These are phyloP conservation scores for Clitarchus hookeri DNA, from an alignment of 2,888 invertebrate genomes.

Conservation along the genomic window DNA sequence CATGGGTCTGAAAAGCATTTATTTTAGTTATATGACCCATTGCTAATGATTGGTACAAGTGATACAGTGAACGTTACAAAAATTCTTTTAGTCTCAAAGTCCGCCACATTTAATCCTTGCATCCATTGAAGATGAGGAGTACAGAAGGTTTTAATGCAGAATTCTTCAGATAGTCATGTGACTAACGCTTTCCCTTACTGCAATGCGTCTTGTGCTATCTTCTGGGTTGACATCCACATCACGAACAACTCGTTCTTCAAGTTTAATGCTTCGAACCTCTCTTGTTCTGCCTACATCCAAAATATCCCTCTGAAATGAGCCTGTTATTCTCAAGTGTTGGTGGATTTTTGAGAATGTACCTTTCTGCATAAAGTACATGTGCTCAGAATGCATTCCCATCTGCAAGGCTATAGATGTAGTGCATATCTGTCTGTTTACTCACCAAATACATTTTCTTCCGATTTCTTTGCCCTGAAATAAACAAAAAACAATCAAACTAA, in stretches of 20 bases:
- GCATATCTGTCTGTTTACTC: not conserved
- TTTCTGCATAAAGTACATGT: slow-evolving; percentile 2
- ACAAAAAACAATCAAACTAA: too few relatives aligned
- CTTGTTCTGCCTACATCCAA: not conserved
- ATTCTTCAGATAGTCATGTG: not conserved
- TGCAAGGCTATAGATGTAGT: slow-evolving; percentile 11
- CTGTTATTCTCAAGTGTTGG: not conserved
- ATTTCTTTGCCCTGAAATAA: too few relatives aligned
- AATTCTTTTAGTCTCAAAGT: not conserved
- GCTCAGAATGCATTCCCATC: not conserved
- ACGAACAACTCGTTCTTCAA: not conserved
- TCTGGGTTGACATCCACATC: not conserved
- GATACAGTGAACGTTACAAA: not conserved
- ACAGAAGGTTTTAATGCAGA: slow-evolving; percentile 12
- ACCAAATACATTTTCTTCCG: too few relatives aligned
- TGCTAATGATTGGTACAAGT: not conserved
- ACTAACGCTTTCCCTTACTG: not conserved
- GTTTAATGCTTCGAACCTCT: not conserved
- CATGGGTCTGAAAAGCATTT: not conserved
- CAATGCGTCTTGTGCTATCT: not conserved
- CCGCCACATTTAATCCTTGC: slow-evolving; percentile 8
- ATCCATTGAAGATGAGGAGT: not conserved
- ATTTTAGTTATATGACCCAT: not conserved
- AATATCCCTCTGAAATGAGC: not conserved
- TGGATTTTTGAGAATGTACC: not conserved